phyloP scores from a whole-genome alignment of 2,797 vertebrate genomes.

The Hippopotamyrus pictus region DNA sequence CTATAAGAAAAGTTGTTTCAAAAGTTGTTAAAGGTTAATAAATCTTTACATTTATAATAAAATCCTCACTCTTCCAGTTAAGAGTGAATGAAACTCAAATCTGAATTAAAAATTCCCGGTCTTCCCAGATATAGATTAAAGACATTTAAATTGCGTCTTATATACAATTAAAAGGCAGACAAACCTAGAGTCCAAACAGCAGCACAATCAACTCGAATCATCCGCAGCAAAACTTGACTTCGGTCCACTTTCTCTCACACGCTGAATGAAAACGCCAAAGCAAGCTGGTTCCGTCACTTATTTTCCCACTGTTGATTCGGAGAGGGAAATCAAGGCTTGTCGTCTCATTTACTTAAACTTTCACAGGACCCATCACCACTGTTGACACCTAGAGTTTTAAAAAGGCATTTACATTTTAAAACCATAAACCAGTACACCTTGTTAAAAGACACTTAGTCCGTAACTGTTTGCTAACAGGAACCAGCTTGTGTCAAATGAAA shows the following conservation, averaged over 20 bases:
- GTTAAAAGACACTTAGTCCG: background rate
- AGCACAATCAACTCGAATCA: background rate
- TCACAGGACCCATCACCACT: background rate
- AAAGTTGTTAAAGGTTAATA: background rate
- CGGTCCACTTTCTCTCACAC: background rate
- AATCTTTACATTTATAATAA: background rate
- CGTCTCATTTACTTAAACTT: background rate
- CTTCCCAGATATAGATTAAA: background rate
- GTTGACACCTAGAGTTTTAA: background rate
- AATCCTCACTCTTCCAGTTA: background rate
- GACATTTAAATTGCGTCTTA: background rate
- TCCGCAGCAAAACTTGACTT: background rate
- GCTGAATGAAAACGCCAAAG: background rate
- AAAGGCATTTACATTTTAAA: background rate
- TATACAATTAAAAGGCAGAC: background rate
- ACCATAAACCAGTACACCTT: background rate
- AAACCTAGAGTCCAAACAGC: background rate
- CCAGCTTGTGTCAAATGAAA: background rate
- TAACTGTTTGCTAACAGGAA: background rate
- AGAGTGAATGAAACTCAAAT: background rate
- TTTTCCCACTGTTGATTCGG: background rate
- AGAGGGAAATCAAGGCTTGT: background rate
- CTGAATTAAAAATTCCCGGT: background rate
- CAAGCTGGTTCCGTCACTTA: background rate
- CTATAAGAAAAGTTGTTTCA: background rate